Conservation (phyloP, 35 echinoderm and acorn worm genomes). For the Ophioderma brevispina region DNA sequence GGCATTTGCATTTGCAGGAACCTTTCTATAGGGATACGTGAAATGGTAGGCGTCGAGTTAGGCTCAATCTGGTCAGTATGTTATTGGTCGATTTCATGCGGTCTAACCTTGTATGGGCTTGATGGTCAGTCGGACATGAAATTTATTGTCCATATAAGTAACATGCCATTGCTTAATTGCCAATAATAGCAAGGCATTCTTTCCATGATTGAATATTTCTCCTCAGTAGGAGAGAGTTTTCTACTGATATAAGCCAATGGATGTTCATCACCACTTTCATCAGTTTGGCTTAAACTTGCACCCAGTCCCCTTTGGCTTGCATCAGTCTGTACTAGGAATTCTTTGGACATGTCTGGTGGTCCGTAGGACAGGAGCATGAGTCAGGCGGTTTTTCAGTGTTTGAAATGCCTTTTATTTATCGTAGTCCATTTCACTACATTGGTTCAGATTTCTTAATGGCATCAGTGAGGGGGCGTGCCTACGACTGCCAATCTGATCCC, state of each 20-base stretch:
- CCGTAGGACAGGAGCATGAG: background rate
- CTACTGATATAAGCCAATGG: background rate
- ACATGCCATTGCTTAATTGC: too few relatives aligned
- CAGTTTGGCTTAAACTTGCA: slow-evolving; percentile 22
- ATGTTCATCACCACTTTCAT: slow-evolving; percentile 30
- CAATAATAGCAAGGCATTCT: too few relatives aligned
- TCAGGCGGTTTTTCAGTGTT: slow-evolving; percentile 20
- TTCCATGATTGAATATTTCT: too few relatives aligned
- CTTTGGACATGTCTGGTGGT: background rate
- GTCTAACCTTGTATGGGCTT: too few relatives aligned
- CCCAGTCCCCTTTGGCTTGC: slow-evolving; percentile 11
- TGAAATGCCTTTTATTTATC: slow-evolving; percentile 24
- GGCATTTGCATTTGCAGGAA: too few relatives aligned
- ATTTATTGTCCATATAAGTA: too few relatives aligned
- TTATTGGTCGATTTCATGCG: too few relatives aligned
- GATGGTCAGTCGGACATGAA: too few relatives aligned
- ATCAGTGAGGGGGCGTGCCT: slow-evolving; percentile 33
- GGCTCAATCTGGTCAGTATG: too few relatives aligned
- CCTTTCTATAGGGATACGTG: too few relatives aligned
- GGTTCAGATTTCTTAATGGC: slow-evolving; percentile 21
- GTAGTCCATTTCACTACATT: background rate
- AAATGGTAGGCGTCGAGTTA: too few relatives aligned
- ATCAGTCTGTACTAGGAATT: slow-evolving; percentile 41
- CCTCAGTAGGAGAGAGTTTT: background rate
- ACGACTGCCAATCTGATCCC: background rate